Conservation (phyloP, 2,888 invertebrate species). For the Dermolepida albohirtum region DNA sequence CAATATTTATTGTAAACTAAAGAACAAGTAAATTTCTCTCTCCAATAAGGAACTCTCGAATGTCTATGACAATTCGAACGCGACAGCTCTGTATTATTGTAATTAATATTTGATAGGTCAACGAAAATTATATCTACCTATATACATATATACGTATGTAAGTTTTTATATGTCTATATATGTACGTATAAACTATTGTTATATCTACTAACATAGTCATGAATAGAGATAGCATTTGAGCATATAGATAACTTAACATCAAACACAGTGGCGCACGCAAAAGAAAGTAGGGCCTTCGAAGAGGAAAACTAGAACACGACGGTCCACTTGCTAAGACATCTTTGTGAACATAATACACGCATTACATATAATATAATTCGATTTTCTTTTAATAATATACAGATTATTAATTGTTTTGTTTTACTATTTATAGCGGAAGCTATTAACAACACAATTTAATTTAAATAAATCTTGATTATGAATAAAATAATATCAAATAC, state of each 20-base stretch:
- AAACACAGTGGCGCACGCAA: slow-evolving; percentile 38
- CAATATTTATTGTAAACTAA: slow-evolving; percentile 14
- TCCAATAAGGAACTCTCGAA: slow-evolving; percentile 18
- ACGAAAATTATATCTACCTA: not conserved
- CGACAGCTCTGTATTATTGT: slow-evolving; percentile 25
- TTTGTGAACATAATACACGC: slow-evolving; percentile 41
- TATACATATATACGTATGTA: slow-evolving; percentile 3
- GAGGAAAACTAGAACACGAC: slow-evolving; percentile 48
- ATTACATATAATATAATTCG: not conserved
- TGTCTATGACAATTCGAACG: slow-evolving; percentile 1
- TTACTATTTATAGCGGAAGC: too few species aligned
- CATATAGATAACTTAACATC: slow-evolving; percentile 31
- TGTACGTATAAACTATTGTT: slow-evolving; percentile 25
- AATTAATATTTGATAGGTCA: slow-evolving; percentile 27
- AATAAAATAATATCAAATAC: too few species aligned
- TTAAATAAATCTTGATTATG: too few species aligned
- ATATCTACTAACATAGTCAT: slow-evolving; percentile 23
- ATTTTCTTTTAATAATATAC: not conserved
- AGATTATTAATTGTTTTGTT: not conserved
- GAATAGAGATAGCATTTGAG: slow-evolving; percentile 18
- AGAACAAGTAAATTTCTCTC: slow-evolving; percentile 20
- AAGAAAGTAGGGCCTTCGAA: slow-evolving; percentile 49
- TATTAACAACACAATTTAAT: too few species aligned
- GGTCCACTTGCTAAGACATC: slow-evolving; percentile 48
- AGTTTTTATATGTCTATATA: slow-evolving; percentile 3